A percentile compares a stretch with the other conserved stretches of the same genome.
These are phyloP conservation scores for Sminthurinus aureus DNA, from an alignment of 2,888 invertebrate genomes.

Conservation along the genomic window DNA sequence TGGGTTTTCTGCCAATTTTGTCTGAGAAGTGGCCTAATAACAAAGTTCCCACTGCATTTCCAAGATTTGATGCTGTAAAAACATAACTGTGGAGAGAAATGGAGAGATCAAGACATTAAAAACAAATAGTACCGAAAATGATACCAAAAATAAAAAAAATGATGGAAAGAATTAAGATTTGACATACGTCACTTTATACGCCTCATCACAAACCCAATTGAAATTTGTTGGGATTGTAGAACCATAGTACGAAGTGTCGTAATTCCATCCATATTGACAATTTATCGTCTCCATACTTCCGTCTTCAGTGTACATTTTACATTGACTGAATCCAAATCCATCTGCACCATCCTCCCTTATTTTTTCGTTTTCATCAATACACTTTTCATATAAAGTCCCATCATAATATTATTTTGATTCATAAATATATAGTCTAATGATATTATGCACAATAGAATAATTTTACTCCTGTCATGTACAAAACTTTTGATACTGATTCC, in stretches of 20 bases:
- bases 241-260: constrained; percentile 67
- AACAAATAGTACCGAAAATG: constrained; percentile 67
- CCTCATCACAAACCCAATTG: constrained; percentile 69
- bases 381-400: too few species aligned
- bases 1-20: constrained; percentile 34
- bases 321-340: constrained; percentile 26
- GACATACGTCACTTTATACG: constrained; percentile 67
- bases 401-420: too few species aligned
- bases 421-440: too few species aligned
- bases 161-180: constrained; percentile 66
- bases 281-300: constrained; percentile 10
- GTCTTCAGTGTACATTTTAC: constrained; percentile 23
- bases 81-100: not conserved
- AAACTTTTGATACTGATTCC: too few species aligned
- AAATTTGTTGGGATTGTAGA: constrained; percentile 66
- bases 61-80: not conserved
- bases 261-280: constrained; percentile 68
- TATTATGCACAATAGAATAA: too few species aligned
- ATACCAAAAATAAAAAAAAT: too few species aligned
- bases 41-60: not conserved
- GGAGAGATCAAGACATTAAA: constrained; percentile 66
- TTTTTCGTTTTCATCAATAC: too few species aligned
- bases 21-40: not conserved
- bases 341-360: constrained; percentile 23
- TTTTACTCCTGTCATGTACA: too few species aligned